These are phyloP conservation scores for Halichondria panicea DNA, from an alignment of 37 sponge, comb jelly and placozoan species.

Conservation along the genomic window DNA sequence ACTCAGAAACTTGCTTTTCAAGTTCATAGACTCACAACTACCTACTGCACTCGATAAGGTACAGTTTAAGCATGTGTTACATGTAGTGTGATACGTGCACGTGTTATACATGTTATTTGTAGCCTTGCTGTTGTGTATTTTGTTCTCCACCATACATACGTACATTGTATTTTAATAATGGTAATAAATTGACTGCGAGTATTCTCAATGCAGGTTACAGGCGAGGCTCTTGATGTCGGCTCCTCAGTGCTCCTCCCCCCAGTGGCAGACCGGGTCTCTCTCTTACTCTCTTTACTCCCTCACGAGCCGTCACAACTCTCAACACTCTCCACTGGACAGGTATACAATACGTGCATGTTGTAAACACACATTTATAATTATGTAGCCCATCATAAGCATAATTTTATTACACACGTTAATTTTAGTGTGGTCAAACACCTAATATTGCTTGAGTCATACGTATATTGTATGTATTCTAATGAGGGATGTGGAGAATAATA, in stretches of 20 bases:
- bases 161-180: background rate
- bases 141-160: background rate
- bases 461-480: too few species aligned
- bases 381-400: too few species aligned
- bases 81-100: background rate
- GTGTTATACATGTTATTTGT: background rate
- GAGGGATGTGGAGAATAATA: too few species aligned
- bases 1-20: conserved; percentile 67
- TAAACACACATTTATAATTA: too few species aligned
- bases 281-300: conserved; percentile 71
- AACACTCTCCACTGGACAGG: conserved; percentile 80
- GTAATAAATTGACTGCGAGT: conserved; percentile 29
- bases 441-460: too few species aligned
- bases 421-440: too few species aligned
- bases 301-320: conserved; percentile 41
- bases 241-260: conserved; percentile 79
- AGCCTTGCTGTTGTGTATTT: background rate
- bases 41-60: conserved; percentile 53
- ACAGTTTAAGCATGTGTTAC: background rate
- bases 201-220: conserved; percentile 34
- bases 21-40: conserved; percentile 70
- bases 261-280: conserved; percentile 67
- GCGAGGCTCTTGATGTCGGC: conserved; percentile 69
- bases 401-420: too few species aligned
- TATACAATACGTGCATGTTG: conserved; percentile 7